Evolutionary conservation across 2,888 invertebrate genomes (phyloP).

Genomic region (Hydropsyche betteni): DNA sequence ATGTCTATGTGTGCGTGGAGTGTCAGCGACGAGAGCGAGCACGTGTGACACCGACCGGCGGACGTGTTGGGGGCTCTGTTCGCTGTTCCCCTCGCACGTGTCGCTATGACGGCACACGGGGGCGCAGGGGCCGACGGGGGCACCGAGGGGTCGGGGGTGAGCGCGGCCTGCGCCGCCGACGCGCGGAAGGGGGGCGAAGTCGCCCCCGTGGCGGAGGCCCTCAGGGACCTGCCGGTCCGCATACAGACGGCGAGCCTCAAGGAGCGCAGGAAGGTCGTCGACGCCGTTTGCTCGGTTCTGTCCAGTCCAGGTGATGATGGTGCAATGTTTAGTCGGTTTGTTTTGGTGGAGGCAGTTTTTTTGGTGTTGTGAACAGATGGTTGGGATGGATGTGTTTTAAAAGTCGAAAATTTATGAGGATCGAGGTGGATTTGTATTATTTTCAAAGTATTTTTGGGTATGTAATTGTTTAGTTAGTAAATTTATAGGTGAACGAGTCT

Average conservation of each 20-base stretch:
- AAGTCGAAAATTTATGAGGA: too few species aligned
- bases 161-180: not conserved
- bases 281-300: constrained; percentile 75
- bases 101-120: not conserved
- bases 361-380: too few species aligned
- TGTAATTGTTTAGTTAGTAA: too few species aligned
- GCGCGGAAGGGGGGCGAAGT: not conserved
- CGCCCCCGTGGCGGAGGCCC: constrained; percentile 69
- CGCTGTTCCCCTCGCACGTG: not conserved
- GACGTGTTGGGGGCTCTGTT: too few species aligned
- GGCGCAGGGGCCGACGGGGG: not conserved
- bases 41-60: not conserved
- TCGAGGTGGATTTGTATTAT: too few species aligned
- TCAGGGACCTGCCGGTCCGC: constrained; percentile 78
- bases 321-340: not conserved
- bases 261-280: constrained; percentile 73
- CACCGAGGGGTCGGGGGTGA: not conserved
- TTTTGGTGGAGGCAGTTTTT: too few species aligned
- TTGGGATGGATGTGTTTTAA: too few species aligned
- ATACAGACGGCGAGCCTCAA: constrained; percentile 78
- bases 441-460: too few species aligned
- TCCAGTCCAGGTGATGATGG: constrained; percentile 72
- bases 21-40: not conserved
- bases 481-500: too few species aligned
- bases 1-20: too few species aligned